Percentiles rank a stretch among this genome's conserved stretches.
Conservation (phyloP, 2,113 vertebrate genomes). For the Grammomys dolichurus region DNA sequence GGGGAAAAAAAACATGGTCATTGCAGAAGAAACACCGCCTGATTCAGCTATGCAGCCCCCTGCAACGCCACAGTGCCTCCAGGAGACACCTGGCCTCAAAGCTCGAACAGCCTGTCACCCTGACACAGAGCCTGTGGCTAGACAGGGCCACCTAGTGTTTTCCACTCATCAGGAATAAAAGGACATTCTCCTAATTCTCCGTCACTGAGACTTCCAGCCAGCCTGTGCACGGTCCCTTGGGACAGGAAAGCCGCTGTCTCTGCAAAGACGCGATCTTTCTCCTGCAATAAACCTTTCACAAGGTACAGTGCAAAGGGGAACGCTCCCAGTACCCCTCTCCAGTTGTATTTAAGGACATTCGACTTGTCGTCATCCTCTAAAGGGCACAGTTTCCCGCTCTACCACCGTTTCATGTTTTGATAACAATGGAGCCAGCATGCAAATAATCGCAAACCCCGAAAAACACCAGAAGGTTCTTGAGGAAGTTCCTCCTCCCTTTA, state of each 20-base stretch:
- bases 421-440: not conserved
- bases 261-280: conserved; percentile 30
- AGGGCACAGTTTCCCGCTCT: not conserved
- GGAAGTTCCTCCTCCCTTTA: not conserved
- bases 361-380: not conserved
- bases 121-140: not conserved
- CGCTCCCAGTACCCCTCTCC: not conserved
- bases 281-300: not conserved
- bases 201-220: not conserved
- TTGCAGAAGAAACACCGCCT: not conserved
- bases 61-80: not conserved
- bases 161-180: not conserved
- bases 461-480: not conserved
- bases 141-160: not conserved
- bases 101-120: not conserved
- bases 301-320: not conserved
- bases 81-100: conserved; percentile 1
- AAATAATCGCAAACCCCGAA: conserved; percentile 1
- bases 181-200: conserved; percentile 7
- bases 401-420: not conserved
- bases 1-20: not conserved
- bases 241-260: not conserved
- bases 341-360: not conserved
- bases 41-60: not conserved
- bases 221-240: not conserved